Evolutionary conservation across 1,140 invertebrate species (phyloP).

Genomic region (Drosophila cardini): DNA sequence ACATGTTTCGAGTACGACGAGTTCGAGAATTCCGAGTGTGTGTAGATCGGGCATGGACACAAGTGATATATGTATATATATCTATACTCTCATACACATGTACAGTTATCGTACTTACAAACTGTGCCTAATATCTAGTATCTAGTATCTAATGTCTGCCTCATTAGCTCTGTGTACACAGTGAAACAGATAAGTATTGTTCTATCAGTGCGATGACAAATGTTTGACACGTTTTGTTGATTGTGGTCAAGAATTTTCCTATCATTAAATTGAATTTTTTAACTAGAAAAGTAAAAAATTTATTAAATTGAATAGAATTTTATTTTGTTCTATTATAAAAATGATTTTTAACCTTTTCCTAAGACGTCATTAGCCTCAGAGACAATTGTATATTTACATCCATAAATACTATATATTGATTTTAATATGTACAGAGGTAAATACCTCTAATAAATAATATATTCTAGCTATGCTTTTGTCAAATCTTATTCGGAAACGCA

Average conservation of each 20-base stretch:
- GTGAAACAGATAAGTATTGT: neutral
- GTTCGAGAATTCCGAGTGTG: slow-evolving; percentile 1
- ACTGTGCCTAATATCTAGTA: slow-evolving; percentile 23
- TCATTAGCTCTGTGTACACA: slow-evolving; percentile 26
- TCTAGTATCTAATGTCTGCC: slow-evolving; percentile 26
- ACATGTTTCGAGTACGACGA: slow-evolving; percentile 47
- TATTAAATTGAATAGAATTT: too few species aligned
- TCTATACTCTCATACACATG: slow-evolving; percentile 7
- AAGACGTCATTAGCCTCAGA: neutral
- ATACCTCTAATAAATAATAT: too few species aligned
- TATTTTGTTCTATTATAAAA: too few species aligned
- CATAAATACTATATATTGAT: neutral
- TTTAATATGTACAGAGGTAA: neutral
- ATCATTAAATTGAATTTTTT: neutral
- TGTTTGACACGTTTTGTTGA: slow-evolving; percentile 34
- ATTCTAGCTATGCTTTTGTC: slow-evolving; percentile 42
- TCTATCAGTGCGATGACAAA: slow-evolving; percentile 13
- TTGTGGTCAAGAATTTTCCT: slow-evolving; percentile 25
- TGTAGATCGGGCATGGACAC: slow-evolving; percentile 21
- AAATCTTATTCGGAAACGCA: slow-evolving; percentile 55
- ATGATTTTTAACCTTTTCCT: neutral
- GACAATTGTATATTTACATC: neutral
- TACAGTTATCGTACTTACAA: slow-evolving; percentile 30
- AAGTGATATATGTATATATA: slow-evolving; percentile 1
- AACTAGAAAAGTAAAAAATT: neutral